Evolutionary conservation across 2,888 invertebrate species (phyloP).

Genomic region (Biston betularia): DNA sequence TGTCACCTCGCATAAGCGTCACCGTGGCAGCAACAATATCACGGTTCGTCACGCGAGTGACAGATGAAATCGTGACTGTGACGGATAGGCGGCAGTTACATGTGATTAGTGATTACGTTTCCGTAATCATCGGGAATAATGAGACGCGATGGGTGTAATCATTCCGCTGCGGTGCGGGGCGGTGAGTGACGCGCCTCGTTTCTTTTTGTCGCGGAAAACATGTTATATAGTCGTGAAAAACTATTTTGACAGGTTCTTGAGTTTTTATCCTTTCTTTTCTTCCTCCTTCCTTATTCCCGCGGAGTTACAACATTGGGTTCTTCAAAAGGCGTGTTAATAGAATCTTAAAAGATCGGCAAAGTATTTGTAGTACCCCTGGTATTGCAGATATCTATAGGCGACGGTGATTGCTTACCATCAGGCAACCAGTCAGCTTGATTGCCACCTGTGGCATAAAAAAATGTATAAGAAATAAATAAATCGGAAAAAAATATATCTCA

Average conservation of each 20-base stretch:
- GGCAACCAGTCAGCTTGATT: no score
- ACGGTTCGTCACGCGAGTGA: slow-evolving; percentile 63
- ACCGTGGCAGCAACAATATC: slow-evolving; percentile 36
- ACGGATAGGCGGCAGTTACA: slow-evolving; percentile 72
- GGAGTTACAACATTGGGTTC: no score
- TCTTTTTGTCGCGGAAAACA: slow-evolving; percentile 11
- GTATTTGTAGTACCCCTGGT: no score
- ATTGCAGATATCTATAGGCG: no score
- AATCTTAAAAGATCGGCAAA: no score
- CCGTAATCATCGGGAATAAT: slow-evolving; percentile 75
- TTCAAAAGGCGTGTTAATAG: no score
- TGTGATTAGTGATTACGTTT: slow-evolving; percentile 78
- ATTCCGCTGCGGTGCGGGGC: slow-evolving; percentile 36
- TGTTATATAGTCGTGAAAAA: not conserved
- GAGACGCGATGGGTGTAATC: slow-evolving; percentile 59
- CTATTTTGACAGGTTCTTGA: not conserved
- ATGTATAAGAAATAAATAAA: no score
- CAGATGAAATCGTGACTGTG: slow-evolving; percentile 73
- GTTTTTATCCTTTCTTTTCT: no score
- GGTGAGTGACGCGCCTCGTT: slow-evolving; percentile 35
- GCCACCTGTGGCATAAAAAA: no score
- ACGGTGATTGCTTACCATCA: no score
- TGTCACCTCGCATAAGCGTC: slow-evolving; percentile 32
- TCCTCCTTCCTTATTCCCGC: no score
- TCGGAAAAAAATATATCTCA: no score